Percentiles rank a stretch among this genome's conserved stretches.
These are phyloP conservation scores for Phaethon lepturus DNA, from an alignment of 2,113 vertebrate genomes.

Conservation along the genomic window DNA sequence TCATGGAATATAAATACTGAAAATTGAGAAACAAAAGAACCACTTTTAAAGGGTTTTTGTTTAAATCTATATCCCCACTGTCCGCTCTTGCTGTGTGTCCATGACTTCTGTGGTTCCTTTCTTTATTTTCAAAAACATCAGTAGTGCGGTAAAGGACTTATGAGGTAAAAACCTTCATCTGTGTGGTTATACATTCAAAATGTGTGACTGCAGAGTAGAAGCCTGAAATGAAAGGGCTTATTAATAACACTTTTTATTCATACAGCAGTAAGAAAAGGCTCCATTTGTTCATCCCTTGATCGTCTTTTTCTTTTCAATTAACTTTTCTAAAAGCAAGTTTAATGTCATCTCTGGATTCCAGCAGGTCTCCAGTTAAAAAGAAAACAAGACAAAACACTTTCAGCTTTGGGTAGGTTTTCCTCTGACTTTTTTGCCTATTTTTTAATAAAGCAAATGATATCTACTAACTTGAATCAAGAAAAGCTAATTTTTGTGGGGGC, in stretches of 20 bases:
- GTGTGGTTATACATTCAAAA: not conserved
- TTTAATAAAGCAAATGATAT: not conserved
- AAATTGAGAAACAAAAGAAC: not conserved
- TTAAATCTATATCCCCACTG: not conserved
- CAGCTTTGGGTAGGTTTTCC: not conserved
- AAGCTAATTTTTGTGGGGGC: not conserved
- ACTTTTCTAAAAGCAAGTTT: not conserved
- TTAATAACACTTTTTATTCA: constrained; percentile 49
- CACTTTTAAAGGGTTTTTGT: not conserved
- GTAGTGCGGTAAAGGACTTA: not conserved
- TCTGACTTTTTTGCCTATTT: not conserved
- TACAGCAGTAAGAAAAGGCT: constrained; percentile 2
- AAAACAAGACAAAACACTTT: not conserved
- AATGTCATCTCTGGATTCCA: not conserved
- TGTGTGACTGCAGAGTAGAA: not conserved
- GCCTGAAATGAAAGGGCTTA: constrained; percentile 9
- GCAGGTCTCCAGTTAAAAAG: not conserved
- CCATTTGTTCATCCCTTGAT: constrained; percentile 40
- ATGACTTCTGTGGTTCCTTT: not conserved
- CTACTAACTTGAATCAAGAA: not conserved
- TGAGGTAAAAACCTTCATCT: not conserved
- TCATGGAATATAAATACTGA: not conserved
- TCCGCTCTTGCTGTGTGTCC: not conserved
- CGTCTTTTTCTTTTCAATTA: constrained; percentile 22
- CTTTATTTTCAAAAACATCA: not conserved